phyloP scores from a whole-genome alignment of 2,888 invertebrate genomes.

The Anagyrus pseudococci region DNA sequence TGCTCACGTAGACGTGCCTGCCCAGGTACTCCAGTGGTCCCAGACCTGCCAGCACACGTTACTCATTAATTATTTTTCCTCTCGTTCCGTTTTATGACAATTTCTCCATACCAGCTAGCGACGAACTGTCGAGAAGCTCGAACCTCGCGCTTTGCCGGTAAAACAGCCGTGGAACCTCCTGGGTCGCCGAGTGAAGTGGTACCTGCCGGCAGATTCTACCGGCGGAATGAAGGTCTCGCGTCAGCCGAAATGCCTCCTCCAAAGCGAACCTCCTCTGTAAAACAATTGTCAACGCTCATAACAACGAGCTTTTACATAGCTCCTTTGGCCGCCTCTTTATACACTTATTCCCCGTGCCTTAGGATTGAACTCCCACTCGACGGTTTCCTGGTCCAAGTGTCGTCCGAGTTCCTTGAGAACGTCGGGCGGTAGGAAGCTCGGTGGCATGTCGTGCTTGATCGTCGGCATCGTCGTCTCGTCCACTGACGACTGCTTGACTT shows the following conservation, averaged over 20 bases:
- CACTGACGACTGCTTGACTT: constrained; percentile 21
- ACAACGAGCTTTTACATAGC: constrained; percentile 2
- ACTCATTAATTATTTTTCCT: constrained; percentile 31
- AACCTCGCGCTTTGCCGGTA: constrained; percentile 77
- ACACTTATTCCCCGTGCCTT: constrained; percentile 67
- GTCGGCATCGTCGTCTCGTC: constrained; percentile 39
- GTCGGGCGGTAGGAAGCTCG: constrained; percentile 67
- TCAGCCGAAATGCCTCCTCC: constrained; percentile 72
- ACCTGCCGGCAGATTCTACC: neutral
- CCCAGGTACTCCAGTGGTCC: constrained; percentile 76
- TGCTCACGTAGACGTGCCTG: constrained; percentile 65
- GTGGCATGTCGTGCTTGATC: constrained; percentile 32
- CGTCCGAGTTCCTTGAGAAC: constrained; percentile 72
- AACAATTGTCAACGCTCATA: neutral
- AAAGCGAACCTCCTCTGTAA: constrained; percentile 70
- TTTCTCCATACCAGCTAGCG: constrained; percentile 64
- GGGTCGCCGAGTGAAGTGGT: constrained; percentile 36
- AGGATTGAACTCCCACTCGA: constrained; percentile 74
- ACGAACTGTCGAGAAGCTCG: constrained; percentile 73
- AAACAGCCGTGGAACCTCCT: constrained; percentile 77
- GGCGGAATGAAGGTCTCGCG: constrained; percentile 50
- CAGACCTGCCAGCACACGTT: constrained; percentile 64
- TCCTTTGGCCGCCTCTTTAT: no score
- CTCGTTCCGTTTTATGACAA: neutral
- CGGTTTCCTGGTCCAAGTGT: constrained; percentile 72